Evolutionary conservation across 37 sponge, comb jelly and placozoan genomes (phyloP).

Genomic region (Spongilla lacustris): DNA sequence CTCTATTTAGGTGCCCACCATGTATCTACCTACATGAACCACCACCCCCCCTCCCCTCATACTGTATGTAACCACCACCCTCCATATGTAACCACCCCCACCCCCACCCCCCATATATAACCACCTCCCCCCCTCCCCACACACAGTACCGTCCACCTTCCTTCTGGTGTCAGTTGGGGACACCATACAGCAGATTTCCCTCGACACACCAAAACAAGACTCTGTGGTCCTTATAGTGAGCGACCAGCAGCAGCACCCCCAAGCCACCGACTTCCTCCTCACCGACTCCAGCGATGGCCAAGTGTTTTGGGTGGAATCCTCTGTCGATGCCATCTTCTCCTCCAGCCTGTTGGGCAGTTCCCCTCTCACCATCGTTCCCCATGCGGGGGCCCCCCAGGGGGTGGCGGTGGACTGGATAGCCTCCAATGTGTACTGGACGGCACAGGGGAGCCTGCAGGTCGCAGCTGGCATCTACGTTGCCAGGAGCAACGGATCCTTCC

Average conservation of each 20-base stretch:
- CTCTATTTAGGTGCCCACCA: no score
- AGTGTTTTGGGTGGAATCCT: slow-evolving; percentile 11
- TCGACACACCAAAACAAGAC: slow-evolving; percentile 13
- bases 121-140: slow-evolving; percentile 1
- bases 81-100: not conserved
- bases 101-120: not conserved
- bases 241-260: slow-evolving; percentile 2
- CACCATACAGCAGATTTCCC: slow-evolving; percentile 40
- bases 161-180: slow-evolving; percentile 24
- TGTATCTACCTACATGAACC: no score
- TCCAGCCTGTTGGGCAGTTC: not conserved
- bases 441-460: not conserved
- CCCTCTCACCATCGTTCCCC: not conserved
- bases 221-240: slow-evolving; percentile 3
- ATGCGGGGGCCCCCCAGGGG: slow-evolving; percentile 10
- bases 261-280: slow-evolving; percentile 27
- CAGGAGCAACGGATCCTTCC: no score
- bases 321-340: not conserved
- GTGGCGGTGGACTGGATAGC: slow-evolving; percentile 82
- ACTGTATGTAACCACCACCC: no score
- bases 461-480: no score
- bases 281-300: not conserved
- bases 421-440: slow-evolving; percentile 69
- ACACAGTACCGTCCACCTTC: slow-evolving; percentile 17
- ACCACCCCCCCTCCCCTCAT: not conserved